Base-by-base conservation (phyloP, 2,797 vertebrate genomes). In the Aratinga solstitialis region DNA sequence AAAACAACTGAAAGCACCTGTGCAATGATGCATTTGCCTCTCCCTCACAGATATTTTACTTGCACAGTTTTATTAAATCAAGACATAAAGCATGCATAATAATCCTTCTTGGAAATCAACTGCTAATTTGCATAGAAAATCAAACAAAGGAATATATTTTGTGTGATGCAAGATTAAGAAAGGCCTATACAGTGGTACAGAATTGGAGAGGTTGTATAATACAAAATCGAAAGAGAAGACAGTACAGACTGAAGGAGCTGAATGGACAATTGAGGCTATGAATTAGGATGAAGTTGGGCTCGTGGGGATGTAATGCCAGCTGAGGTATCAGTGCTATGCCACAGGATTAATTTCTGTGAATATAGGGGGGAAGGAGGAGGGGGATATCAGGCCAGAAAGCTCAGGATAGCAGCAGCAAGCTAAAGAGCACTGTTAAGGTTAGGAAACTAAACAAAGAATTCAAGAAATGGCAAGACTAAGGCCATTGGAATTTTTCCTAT, bases 301-400 rank as follows among this genome's bases (percentile, higher is more conserved):
- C 29, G 8, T 9, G 3, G 58, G 10, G 27, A 40, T 76, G 5
- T 47, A 82, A 84, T 47, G 22, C 15, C 27, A 84, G 38, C 8
- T 84, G 66, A 86, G 86, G 34, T 17, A 61, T 26, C 40, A 84
- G 42, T 42, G 27, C 20, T 18, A 10, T 27, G 24, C 26, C 77
- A 65, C 8, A 45, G 9, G 13, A 69, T 2, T 65, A 4, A 50
- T 50, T 84, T 82, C 74, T 75, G 36, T n/a, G 27, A 23, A 63
- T 43, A 29, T 7, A 1, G 8, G 5, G 1, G 2, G 10, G 26
- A 27, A 50, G 26, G 11, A 3, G 2, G 12, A 1, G 2, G 12
- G 4, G 2, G 11, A 53, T 82, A 80, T 51, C 26, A 58, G 32
- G 22, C n/a, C 54, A 65, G 42, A 63, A 91, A 77, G 2, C 27